Conservation (phyloP, 2,113 vertebrate genomes). For the Laterallus jamaicensis region DNA sequence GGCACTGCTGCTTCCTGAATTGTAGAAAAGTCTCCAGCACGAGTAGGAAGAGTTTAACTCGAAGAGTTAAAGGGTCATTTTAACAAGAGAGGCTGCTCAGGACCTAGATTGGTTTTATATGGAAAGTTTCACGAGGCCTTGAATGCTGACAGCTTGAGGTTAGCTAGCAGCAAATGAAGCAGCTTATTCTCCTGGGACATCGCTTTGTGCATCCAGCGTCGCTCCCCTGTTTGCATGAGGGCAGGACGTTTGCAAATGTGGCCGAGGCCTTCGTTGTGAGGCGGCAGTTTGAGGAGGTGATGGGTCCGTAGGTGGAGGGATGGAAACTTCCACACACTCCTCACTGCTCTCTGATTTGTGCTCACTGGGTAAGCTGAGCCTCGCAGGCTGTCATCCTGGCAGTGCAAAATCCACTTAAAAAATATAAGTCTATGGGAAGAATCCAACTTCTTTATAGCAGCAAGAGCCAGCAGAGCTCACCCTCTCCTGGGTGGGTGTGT, state of each 20-base stretch:
- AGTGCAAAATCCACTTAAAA: not conserved
- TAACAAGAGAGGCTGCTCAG: not conserved
- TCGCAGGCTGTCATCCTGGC: not conserved
- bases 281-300: not conserved
- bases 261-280: accelerated
- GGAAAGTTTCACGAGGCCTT: not conserved
- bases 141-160: not conserved
- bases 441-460: not conserved
- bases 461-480: not conserved
- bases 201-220: not conserved
- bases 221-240: not conserved
- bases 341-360: not conserved
- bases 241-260: not conserved
- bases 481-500: accelerated
- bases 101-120: not conserved
- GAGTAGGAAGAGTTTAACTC: not conserved
- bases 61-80: not conserved
- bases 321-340: not conserved
- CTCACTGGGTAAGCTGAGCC: not conserved
- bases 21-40: not conserved
- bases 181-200: not conserved
- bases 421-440: not conserved
- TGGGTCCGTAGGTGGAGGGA: not conserved
- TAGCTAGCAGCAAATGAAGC: not conserved
- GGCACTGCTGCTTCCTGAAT: not conserved